Evolutionary conservation across 2,888 invertebrate genomes (phyloP), one percentile per base, ranked within the genome.

Genomic region (Selenia dentaria): DNA sequence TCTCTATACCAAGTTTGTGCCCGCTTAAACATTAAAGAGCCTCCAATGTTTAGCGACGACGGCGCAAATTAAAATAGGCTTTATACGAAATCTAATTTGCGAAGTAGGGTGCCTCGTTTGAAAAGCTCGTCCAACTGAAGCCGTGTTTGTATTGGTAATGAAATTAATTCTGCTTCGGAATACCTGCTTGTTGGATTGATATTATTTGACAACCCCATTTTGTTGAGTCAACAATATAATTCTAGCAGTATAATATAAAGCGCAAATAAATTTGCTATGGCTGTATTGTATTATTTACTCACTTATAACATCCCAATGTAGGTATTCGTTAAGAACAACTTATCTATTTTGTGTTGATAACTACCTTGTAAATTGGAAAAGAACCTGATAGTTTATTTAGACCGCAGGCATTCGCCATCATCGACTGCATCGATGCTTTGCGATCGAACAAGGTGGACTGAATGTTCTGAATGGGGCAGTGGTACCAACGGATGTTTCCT

Each of bases 21-120:
- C 70, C 80, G 79, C 73, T 87, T 79, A 83, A 87, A 88, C 86
- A 87, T 88, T 87, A 82, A 86, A 84, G 76, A 84, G 80, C 76
- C 79, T 70, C 71, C 81, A 79, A 77, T 87, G 83, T 88, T 86
- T 87, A 85, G 79, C 79, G 78, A 81, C 79, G 78, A 81, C 76
- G 80, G 76, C 74, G 79, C 87, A 87, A 89, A 90, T 90, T 89
- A 89, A 89, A 89, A 87, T 83, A 88, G 88, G 87, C 86, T 88
- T 86, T 86, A 85, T 86, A 74, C 79, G 75, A 87, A 88, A 90
- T 89, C 85, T 86, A 87, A 90, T 89, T 90, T 89, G 78, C 74
- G 77, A 84, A 88, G 83, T 74, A 79, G 77, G 78, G 82, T 68
- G 75, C 61, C 68, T 70, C 79, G 79, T 42, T 48, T 37, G 80